These are phyloP conservation scores for Musca domestica DNA, from an alignment of 1,140 invertebrate genomes.

Conservation along the genomic window DNA sequence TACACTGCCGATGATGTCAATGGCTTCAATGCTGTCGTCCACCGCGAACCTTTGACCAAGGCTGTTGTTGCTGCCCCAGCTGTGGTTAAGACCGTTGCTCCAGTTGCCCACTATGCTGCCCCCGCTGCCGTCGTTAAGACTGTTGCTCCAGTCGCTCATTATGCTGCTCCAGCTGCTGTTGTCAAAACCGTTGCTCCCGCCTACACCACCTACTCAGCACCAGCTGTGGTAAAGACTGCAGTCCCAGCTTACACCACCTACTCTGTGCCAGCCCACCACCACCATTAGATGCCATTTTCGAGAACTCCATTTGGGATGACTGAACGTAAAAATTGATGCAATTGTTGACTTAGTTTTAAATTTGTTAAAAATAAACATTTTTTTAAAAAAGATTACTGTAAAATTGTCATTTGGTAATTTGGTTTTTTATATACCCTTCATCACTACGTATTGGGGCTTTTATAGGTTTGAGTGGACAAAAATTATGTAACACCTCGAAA, in stretches of 20 bases:
- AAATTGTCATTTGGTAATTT: too few species aligned
- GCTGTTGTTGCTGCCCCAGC: slow-evolving; percentile 33
- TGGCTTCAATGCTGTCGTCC: slow-evolving; percentile 41
- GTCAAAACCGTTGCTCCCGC: slow-evolving; percentile 25
- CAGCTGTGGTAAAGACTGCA: slow-evolving; percentile 37
- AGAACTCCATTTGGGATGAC: neutral
- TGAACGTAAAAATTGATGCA: too few species aligned
- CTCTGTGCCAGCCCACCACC: slow-evolving; percentile 11
- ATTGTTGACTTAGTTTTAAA: too few species aligned
- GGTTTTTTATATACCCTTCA: too few species aligned
- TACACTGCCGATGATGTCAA: slow-evolving; percentile 38
- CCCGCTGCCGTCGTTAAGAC: slow-evolving; percentile 28
- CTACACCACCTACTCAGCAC: neutral
- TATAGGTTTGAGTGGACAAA: too few species aligned
- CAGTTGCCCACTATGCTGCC: slow-evolving; percentile 22
- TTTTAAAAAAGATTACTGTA: too few species aligned
- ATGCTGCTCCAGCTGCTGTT: slow-evolving; percentile 28
- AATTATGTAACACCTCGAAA: too few species aligned
- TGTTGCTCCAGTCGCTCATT: slow-evolving; percentile 23
- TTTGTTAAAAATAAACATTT: too few species aligned
- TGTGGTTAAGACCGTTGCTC: slow-evolving; percentile 25
- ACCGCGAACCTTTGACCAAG: slow-evolving; percentile 45
- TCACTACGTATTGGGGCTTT: too few species aligned
- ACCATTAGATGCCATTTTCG: slow-evolving; percentile 16
- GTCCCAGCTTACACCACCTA: slow-evolving; percentile 25